Percentiles rank a stretch among this genome's conserved stretches.
These are phyloP conservation scores for Lepus townsendii DNA, from an alignment of 2,797 vertebrate species.

Conservation along the genomic window DNA sequence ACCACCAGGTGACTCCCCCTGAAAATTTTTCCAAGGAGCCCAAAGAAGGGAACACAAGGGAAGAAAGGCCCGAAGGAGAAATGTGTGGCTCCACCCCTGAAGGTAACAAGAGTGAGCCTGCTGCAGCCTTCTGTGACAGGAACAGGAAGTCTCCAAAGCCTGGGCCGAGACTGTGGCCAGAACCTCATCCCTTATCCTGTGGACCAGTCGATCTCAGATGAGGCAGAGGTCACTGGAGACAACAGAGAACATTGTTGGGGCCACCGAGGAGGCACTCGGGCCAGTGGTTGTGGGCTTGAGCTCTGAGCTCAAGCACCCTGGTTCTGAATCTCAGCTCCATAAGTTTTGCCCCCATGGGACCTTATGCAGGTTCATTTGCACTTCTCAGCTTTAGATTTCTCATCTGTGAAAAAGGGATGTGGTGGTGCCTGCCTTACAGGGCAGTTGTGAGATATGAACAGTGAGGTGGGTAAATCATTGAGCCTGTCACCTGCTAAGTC, in stretches of 20 bases:
- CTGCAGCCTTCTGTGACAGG: constrained; percentile 1
- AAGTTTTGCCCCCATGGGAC: background rate
- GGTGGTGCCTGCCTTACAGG: background rate
- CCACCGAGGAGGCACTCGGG: background rate
- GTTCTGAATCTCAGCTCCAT: background rate
- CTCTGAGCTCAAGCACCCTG: background rate
- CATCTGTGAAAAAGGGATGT: background rate
- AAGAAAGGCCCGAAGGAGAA: background rate
- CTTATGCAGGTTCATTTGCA: background rate
- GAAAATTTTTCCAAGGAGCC: background rate
- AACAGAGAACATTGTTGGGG: background rate
- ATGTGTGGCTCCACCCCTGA: background rate
- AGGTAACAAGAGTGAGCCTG: background rate
- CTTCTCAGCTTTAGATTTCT: background rate
- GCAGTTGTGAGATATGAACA: background rate
- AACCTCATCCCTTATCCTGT: background rate
- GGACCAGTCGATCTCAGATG: background rate
- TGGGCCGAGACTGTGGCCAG: background rate
- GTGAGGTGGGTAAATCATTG: background rate
- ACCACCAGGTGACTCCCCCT: background rate
- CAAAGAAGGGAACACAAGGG: background rate
- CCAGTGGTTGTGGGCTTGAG: background rate
- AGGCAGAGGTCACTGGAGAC: background rate
- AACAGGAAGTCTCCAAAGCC: background rate
- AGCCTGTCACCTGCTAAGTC: background rate